These are phyloP conservation scores for Anadara kagoshimensis DNA, from an alignment of 1,140 invertebrate genomes.

Conservation along the genomic window DNA sequence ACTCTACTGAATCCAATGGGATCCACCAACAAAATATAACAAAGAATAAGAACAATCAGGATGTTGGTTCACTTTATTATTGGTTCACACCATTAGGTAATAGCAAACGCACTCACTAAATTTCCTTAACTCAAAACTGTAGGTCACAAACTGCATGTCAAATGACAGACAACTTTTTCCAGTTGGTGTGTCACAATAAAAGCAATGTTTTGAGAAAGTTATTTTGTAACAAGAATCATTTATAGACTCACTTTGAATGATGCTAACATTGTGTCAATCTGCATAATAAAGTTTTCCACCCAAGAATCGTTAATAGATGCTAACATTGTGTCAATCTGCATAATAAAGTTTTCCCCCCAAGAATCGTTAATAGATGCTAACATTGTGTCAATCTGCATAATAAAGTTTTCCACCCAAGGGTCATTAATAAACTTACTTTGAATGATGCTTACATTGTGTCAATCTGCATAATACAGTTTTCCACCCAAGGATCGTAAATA, in stretches of 20 bases:
- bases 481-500: slow-evolving; percentile 93
- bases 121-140: too few relatives aligned
- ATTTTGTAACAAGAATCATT: too few relatives aligned
- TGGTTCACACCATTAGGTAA: too few relatives aligned
- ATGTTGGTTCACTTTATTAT: too few relatives aligned
- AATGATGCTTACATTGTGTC: slow-evolving; percentile 88
- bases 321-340: slow-evolving; percentile 87
- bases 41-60: too few relatives aligned
- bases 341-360: slow-evolving; percentile 89
- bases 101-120: too few relatives aligned
- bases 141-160: too few relatives aligned
- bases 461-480: slow-evolving; percentile 88
- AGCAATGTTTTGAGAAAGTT: too few relatives aligned
- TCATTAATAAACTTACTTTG: slow-evolving; percentile 85
- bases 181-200: too few relatives aligned
- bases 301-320: slow-evolving; percentile 93
- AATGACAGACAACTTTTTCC: too few relatives aligned
- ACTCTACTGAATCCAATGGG: too few relatives aligned
- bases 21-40: too few relatives aligned
- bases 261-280: slow-evolving; percentile 86
- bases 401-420: slow-evolving; percentile 90
- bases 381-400: slow-evolving; percentile 88
- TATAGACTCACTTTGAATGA: slow-evolving; percentile 81
- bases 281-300: slow-evolving; percentile 88
- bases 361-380: slow-evolving; percentile 90